A percentile compares a stretch with the other conserved stretches of the same genome.
Evolutionary conservation across 53 echinoderm and acorn worm species (phyloP).

Genomic region (Holothuria leucospilota): DNA sequence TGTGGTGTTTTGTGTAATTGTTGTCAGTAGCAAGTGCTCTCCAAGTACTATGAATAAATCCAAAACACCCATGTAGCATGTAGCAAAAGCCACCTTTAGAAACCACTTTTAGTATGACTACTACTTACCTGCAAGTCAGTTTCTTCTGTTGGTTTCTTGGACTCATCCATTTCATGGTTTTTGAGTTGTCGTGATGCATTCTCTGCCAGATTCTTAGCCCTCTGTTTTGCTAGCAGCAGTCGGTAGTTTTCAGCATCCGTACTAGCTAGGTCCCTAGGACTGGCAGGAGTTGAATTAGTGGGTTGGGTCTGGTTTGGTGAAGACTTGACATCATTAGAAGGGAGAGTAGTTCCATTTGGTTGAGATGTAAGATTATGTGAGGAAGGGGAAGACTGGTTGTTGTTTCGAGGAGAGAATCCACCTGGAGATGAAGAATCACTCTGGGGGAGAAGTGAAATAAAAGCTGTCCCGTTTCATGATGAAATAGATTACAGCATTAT

Average conservation of each 20-base stretch:
- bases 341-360: no score
- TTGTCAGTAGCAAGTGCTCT: no score
- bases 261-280: background rate
- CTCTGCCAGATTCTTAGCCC: conserved; percentile 74
- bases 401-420: conserved; percentile 6
- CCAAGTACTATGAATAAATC: no score
- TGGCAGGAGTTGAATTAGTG: background rate
- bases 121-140: conserved; percentile 29
- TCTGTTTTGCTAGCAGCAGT: conserved; percentile 61
- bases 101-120: background rate
- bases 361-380: no score
- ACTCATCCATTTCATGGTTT: conserved; percentile 60
- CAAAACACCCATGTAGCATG: no score
- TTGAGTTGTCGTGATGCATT: conserved; percentile 71
- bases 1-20: no score
- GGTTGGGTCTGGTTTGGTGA: no score
- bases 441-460: background rate
- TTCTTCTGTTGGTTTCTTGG: conserved; percentile 47
- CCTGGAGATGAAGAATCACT: conserved; percentile 11
- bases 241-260: conserved; percentile 42
- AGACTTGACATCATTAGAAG: no score
- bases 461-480: no score
- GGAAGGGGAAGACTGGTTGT: no score
- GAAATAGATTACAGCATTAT: no score
- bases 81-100: no score